A percentile compares a stretch with the other conserved stretches of the same genome.
Conservation (phyloP, 2,113 vertebrate genomes). For the Passerina amoena region DNA sequence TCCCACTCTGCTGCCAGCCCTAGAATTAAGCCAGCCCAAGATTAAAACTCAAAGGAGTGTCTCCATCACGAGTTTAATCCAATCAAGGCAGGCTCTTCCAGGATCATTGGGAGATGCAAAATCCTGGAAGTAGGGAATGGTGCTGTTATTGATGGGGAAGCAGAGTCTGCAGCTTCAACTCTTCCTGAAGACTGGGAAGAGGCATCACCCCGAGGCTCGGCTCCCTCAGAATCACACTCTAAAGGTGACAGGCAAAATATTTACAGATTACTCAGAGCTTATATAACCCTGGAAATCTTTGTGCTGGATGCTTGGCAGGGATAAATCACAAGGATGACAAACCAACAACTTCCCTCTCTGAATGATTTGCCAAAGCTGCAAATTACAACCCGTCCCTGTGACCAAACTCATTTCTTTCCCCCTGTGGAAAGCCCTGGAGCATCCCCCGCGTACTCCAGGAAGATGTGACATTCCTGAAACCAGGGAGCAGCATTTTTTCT, state of each 20-base stretch:
- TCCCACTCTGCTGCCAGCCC: background rate
- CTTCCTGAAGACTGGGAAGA: background rate
- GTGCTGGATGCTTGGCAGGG: background rate
- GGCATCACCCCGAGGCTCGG: background rate
- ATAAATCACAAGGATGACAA: background rate
- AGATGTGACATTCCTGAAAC: background rate
- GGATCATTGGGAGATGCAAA: background rate
- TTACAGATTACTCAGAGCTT: constrained; percentile 23
- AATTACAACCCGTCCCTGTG: background rate
- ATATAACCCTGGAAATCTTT: constrained; percentile 17
- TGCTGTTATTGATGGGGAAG: background rate
- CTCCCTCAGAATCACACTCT: background rate
- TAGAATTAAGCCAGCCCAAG: background rate
- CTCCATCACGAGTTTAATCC: background rate
- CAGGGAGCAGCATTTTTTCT: background rate
- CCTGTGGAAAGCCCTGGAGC: background rate
- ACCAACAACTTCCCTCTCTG: background rate
- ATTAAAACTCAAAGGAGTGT: background rate
- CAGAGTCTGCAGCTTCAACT: background rate
- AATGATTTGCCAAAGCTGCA: background rate
- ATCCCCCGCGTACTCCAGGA: rapidly evolving
- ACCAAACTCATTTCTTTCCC: background rate
- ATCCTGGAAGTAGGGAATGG: background rate
- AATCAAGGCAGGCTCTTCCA: background rate
- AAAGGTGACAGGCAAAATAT: background rate